Conservation (phyloP, 1,140 invertebrate species). For the Scylla paramamosain region DNA sequence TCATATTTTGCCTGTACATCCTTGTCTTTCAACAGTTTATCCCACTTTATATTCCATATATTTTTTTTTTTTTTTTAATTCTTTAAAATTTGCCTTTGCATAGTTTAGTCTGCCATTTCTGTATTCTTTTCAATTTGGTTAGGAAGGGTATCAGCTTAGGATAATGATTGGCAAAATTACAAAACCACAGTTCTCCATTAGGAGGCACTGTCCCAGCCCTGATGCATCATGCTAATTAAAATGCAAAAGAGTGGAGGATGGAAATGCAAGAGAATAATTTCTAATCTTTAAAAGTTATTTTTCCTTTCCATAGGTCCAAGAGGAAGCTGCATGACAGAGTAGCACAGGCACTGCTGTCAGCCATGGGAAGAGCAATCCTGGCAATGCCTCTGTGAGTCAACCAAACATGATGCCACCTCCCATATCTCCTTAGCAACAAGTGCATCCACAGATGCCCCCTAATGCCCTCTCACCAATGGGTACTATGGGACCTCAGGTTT, state of each 20-base stretch:
- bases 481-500: constrained; percentile 79
- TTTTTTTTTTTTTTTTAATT: too few relatives aligned
- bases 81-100: too few relatives aligned
- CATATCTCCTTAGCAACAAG: constrained; percentile 77
- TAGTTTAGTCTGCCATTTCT: too few relatives aligned
- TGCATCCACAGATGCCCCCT: constrained; percentile 73
- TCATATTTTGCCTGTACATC: too few relatives aligned
- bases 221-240: neutral
- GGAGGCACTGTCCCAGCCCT: too few relatives aligned
- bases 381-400: constrained; percentile 79
- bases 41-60: too few relatives aligned
- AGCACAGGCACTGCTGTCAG: constrained; percentile 84
- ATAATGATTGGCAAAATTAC: too few relatives aligned
- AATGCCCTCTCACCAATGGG: constrained; percentile 79
- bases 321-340: constrained; percentile 92
- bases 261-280: neutral
- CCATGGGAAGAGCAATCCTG: constrained; percentile 87
- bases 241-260: too few relatives aligned
- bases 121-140: too few relatives aligned
- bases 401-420: constrained; percentile 68
- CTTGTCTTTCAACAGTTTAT: too few relatives aligned
- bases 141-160: too few relatives aligned
- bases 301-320: constrained; percentile 86
- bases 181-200: too few relatives aligned
- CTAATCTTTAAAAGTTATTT: neutral